Evolutionary conservation across 1,140 invertebrate species (phyloP).

Genomic region (Trichonephila clavata): DNA sequence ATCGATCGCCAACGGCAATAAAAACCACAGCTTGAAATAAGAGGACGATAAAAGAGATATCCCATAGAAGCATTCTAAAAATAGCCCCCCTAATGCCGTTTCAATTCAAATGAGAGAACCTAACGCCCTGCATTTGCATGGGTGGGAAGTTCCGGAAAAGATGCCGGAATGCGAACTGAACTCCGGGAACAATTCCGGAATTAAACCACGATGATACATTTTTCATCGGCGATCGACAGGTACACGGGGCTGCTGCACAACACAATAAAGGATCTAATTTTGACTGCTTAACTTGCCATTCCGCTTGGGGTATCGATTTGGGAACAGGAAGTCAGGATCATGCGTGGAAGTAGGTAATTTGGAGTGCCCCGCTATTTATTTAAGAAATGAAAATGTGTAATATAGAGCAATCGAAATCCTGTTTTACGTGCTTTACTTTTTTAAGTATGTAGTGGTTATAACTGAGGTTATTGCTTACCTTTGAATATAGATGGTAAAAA

Average conservation of each 20-base stretch:
- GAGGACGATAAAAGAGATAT: constrained; percentile 21
- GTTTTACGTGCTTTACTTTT: no score
- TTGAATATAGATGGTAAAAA: no score
- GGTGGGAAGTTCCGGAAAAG: not conserved
- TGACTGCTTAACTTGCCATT: no score
- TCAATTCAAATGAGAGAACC: constrained; percentile 22
- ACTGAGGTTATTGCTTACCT: no score
- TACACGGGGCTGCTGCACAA: not conserved
- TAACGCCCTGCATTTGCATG: constrained; percentile 10
- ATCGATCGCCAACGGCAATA: not conserved
- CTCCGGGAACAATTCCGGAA: not conserved
- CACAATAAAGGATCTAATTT: not conserved
- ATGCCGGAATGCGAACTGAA: not conserved
- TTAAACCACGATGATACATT: constrained; percentile 1
- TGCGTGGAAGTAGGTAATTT: no score
- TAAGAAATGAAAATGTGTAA: no score
- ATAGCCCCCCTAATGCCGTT: not conserved
- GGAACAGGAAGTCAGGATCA: no score
- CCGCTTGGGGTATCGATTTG: no score
- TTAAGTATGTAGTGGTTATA: no score
- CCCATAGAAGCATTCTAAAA: constrained; percentile 1
- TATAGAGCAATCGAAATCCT: no score
- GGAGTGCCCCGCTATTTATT: no score
- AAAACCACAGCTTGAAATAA: not conserved
- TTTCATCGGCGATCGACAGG: not conserved